These are phyloP conservation scores for Pteromalus puparum DNA, from an alignment of 1,140 invertebrate genomes.

Conservation along the genomic window DNA sequence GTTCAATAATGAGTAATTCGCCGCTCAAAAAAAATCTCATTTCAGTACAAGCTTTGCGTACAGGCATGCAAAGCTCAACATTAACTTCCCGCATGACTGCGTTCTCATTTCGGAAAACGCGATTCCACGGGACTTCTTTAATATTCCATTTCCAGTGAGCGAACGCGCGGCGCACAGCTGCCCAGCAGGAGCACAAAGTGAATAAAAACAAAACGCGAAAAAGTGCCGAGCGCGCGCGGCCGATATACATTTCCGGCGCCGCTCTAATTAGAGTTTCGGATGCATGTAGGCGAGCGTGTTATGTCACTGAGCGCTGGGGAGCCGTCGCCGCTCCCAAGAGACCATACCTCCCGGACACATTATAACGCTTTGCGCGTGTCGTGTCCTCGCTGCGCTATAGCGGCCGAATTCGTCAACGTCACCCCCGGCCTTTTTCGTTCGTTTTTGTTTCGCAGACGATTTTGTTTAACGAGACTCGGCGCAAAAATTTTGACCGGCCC, in stretches of 20 bases:
- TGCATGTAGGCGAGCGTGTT: background rate
- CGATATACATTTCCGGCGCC: background rate
- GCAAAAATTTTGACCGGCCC: background rate
- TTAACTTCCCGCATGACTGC: no score
- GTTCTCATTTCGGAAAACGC: background rate
- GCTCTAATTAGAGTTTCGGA: slow-evolving; percentile 16
- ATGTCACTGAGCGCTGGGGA: background rate
- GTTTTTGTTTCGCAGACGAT: background rate
- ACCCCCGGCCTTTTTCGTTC: background rate
- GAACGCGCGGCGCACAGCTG: no score
- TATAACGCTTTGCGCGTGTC: slow-evolving; percentile 4
- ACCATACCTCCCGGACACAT: background rate
- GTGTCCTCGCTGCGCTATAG: background rate
- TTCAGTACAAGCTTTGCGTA: no score
- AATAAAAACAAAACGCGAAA: slow-evolving; percentile 4
- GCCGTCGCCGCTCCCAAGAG: slow-evolving; percentile 4
- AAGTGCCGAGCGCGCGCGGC: background rate
- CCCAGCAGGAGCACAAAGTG: background rate
- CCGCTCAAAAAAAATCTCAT: no score
- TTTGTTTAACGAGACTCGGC: background rate
- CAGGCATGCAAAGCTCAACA: no score
- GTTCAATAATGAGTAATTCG: no score
- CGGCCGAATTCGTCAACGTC: slow-evolving; percentile 23
- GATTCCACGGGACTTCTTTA: background rate
- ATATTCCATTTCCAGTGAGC: background rate